These are phyloP conservation scores for Thera britannica DNA, from an alignment of 2,888 invertebrate species.

Conservation along the genomic window DNA sequence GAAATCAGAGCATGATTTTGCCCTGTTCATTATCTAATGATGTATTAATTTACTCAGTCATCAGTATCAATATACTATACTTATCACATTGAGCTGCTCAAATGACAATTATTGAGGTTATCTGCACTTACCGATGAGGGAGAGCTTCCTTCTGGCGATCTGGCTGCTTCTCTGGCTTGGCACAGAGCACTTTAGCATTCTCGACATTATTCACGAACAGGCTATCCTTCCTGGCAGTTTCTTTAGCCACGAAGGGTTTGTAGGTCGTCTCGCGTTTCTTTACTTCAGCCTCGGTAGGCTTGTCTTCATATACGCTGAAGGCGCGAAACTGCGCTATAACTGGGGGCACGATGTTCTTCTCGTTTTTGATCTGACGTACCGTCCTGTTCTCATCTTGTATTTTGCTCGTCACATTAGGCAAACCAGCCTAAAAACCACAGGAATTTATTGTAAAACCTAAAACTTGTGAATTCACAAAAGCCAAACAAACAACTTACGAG, in stretches of 20 bases:
- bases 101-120: slow-evolving; percentile 27
- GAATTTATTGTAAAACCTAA: slow-evolving; percentile 22
- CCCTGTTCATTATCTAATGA: background rate
- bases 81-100: slow-evolving; percentile 11
- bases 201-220: slow-evolving; percentile 68
- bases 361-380: slow-evolving; percentile 77
- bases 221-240: slow-evolving; percentile 66
- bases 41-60: slow-evolving; percentile 5
- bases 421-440: slow-evolving; percentile 62
- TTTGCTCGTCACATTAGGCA: slow-evolving; percentile 78
- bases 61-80: background rate
- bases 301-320: slow-evolving; percentile 91
- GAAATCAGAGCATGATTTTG: background rate
- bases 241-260: slow-evolving; percentile 76
- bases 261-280: slow-evolving; percentile 75
- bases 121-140: slow-evolving; percentile 56
- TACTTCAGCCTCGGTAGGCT: slow-evolving; percentile 72
- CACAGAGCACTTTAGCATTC: slow-evolving; percentile 67
- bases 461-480: slow-evolving; percentile 22
- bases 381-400: slow-evolving; percentile 79
- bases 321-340: slow-evolving; percentile 89
- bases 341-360: slow-evolving; percentile 83
- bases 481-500: slow-evolving; percentile 71
- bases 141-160: slow-evolving; percentile 65
- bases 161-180: slow-evolving; percentile 66